Evolutionary conservation across 2,113 vertebrate genomes (phyloP).

Genomic region (Mobula birostris): DNA sequence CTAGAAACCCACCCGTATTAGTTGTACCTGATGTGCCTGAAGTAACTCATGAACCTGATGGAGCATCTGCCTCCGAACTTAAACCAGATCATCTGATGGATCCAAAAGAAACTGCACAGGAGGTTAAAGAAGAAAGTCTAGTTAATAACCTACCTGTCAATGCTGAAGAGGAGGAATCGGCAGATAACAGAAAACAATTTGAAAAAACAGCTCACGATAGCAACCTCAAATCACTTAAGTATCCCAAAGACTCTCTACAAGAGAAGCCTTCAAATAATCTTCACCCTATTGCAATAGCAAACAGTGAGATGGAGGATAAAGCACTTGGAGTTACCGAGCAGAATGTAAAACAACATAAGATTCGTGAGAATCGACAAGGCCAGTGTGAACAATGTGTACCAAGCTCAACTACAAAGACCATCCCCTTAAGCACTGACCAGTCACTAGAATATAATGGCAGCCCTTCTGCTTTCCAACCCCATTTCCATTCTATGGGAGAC

Average conservation of each 20-base stretch:
- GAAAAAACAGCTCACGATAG: not conserved
- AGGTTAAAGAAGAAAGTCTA: constrained; percentile 3
- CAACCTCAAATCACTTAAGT: not conserved
- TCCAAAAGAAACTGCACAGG: constrained; percentile 7
- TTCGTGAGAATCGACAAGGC: constrained; percentile 43
- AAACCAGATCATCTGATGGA: not conserved
- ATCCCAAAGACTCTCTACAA: constrained; percentile 16
- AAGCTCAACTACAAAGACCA: constrained; percentile 31
- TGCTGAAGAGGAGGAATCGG: not conserved
- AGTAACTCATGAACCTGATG: constrained; percentile 25
- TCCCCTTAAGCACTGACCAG: constrained; percentile 46
- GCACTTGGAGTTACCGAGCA: constrained; percentile 4
- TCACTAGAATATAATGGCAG: constrained; percentile 40
- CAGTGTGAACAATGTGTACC: not conserved
- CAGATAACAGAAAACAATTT: not conserved
- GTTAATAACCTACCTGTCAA: not conserved
- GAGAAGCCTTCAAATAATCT: not conserved
- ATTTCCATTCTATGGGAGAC: constrained; percentile 34
- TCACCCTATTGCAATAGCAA: not conserved
- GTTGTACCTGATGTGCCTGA: constrained; percentile 44
- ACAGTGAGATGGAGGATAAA: constrained; percentile 35
- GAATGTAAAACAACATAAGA: constrained; percentile 45
- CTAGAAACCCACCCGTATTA: constrained; percentile 47
- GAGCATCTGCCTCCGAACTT: constrained; percentile 1
- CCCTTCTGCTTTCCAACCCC: constrained; percentile 10